Percentiles rank a stretch among this genome's conserved stretches.
phyloP scores from a whole-genome alignment of 2,113 vertebrate species.

The Alectura lathami region DNA sequence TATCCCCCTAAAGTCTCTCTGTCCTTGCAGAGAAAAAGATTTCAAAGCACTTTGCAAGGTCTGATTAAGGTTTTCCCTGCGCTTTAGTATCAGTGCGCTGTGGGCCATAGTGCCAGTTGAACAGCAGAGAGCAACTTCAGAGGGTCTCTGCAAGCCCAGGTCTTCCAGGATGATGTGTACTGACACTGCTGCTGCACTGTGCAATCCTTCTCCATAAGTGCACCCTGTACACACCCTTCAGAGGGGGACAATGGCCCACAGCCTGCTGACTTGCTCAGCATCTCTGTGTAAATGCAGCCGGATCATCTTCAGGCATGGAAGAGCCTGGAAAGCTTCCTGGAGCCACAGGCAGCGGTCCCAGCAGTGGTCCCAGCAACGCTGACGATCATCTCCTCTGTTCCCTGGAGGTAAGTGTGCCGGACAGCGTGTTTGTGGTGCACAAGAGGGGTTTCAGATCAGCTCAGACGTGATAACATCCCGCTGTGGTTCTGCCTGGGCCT shows the following conservation, averaged over 20 bases:
- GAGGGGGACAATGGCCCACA: not conserved
- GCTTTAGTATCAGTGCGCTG: not conserved
- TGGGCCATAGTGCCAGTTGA: not conserved
- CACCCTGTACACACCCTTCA: fast-evolving
- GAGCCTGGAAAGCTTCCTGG: not conserved
- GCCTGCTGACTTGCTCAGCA: not conserved
- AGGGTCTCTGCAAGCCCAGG: not conserved
- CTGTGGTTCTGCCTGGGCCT: not conserved
- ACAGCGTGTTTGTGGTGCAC: fast-evolving
- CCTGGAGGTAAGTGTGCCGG: not conserved
- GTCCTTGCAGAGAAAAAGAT: not conserved
- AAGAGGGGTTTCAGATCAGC: not conserved
- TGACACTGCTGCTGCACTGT: not conserved
- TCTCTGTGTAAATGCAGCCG: fast-evolving
- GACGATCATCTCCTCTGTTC: fast-evolving
- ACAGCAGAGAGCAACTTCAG: not conserved
- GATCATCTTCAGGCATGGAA: not conserved
- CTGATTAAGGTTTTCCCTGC: not conserved
- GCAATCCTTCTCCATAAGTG: fast-evolving
- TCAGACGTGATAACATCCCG: fast-evolving
- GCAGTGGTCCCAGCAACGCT: not conserved
- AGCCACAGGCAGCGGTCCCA: fast-evolving
- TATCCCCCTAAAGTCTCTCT: not conserved
- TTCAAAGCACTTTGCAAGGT: not conserved
- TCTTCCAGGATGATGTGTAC: not conserved